Conservation (phyloP, 1,140 invertebrate species). For the Magallana gigas region DNA sequence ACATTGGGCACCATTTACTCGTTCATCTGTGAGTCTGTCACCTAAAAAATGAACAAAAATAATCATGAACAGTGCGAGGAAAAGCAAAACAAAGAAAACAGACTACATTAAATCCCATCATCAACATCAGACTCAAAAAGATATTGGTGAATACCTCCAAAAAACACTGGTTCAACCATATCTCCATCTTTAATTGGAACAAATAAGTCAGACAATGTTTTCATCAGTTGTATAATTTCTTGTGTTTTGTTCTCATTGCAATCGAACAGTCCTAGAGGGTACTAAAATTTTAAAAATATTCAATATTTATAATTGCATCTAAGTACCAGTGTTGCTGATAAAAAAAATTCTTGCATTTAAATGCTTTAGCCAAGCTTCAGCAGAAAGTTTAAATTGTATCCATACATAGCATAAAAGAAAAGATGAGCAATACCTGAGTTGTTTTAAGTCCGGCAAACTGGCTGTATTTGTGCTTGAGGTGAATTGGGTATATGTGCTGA, state of each 20-base stretch:
- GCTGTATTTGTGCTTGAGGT: slow-evolving; percentile 45
- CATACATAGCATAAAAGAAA: not conserved
- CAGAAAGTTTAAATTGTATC: not conserved
- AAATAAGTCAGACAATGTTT: not conserved
- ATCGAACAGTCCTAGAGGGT: no score
- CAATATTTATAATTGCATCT: no score
- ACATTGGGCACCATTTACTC: slow-evolving; percentile 47
- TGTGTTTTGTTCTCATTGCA: no score
- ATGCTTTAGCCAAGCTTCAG: not conserved
- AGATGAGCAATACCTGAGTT: slow-evolving; percentile 41
- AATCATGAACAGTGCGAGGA: not conserved
- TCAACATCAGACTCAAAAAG: not conserved
- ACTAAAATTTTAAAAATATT: no score
- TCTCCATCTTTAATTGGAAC: not conserved
- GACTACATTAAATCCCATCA: not conserved
- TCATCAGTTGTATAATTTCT: no score
- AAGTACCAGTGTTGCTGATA: no score
- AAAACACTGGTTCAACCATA: slow-evolving; percentile 29
- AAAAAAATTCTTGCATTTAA: not conserved
- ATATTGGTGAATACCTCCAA: slow-evolving; percentile 1
- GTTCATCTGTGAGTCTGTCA: slow-evolving; percentile 54
- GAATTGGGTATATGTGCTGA: slow-evolving; percentile 36
- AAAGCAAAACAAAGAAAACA: not conserved
- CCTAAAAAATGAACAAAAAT: slow-evolving; percentile 36
- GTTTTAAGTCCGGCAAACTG: slow-evolving; percentile 44